phyloP scores from a whole-genome alignment of 2,113 vertebrate genomes.

The Nycticebus coucang region DNA sequence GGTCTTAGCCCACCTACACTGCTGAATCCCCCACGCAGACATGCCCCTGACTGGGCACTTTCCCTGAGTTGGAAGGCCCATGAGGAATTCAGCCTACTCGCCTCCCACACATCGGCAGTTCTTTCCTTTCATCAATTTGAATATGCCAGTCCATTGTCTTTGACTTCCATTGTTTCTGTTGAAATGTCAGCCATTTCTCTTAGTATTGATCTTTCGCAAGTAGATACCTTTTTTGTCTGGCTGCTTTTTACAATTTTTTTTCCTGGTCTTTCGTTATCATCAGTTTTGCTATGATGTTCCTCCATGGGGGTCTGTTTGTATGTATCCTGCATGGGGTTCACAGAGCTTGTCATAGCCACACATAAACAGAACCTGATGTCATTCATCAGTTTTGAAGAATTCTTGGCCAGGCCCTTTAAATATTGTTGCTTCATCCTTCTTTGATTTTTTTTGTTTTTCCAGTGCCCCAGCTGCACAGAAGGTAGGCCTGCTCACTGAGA shows the following conservation, averaged over 20 bases:
- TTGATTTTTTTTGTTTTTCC: background rate
- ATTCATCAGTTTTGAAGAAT: background rate
- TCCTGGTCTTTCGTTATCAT: background rate
- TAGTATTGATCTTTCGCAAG: background rate
- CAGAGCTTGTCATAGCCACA: too few species aligned
- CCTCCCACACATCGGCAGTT: too few species aligned
- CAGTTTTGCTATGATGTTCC: background rate
- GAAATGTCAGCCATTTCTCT: background rate
- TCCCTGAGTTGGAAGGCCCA: too few species aligned
- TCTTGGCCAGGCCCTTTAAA: background rate
- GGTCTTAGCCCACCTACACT: too few species aligned
- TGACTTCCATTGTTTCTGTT: background rate
- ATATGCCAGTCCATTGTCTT: background rate
- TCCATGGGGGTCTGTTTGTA: background rate
- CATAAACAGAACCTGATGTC: background rate
- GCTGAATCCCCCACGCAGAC: too few species aligned
- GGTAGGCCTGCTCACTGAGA: fast-evolving
- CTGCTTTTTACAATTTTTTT: background rate
- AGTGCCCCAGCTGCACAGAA: fast-evolving
- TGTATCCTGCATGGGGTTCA: background rate
- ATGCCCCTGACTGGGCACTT: too few species aligned
- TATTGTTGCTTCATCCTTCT: too few species aligned
- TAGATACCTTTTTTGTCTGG: background rate
- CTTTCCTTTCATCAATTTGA: background rate
- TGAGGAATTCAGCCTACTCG: too few species aligned